phyloP scores from a whole-genome alignment of 2,888 invertebrate species.

The Parochlus steinenii region DNA sequence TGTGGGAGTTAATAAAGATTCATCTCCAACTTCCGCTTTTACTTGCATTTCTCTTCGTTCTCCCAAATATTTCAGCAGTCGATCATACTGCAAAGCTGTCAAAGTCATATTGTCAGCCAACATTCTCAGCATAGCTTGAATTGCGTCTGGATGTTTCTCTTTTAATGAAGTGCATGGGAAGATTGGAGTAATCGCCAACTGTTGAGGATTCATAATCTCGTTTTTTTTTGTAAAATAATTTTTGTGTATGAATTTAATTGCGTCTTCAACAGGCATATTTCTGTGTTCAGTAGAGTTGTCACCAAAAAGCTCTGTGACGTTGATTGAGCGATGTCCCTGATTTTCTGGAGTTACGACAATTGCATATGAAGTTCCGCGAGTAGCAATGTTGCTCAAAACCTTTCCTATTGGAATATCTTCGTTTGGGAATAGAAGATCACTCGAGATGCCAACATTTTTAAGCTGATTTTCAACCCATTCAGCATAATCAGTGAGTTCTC shows the following conservation, averaged over 20 bases:
- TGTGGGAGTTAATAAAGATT: slow-evolving; percentile 31
- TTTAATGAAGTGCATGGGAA: slow-evolving; percentile 22
- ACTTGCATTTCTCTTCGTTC: slow-evolving; percentile 57
- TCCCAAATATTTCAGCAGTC: slow-evolving; percentile 52
- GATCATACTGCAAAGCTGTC: slow-evolving; percentile 63
- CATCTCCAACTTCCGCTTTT: slow-evolving; percentile 57
- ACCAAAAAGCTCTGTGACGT: slow-evolving; percentile 68
- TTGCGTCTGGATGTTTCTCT: slow-evolving; percentile 43
- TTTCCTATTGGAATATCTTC: slow-evolving; percentile 69
- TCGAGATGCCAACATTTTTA: slow-evolving; percentile 59
- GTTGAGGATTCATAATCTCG: slow-evolving; percentile 22
- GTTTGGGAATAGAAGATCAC: slow-evolving; percentile 80
- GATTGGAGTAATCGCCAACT: slow-evolving; percentile 14
- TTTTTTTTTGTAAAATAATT: slow-evolving; percentile 48
- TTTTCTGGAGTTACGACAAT: slow-evolving; percentile 74
- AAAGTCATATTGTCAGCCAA: slow-evolving; percentile 66
- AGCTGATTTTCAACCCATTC: slow-evolving; percentile 72
- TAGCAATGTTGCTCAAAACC: slow-evolving; percentile 73
- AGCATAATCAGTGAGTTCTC: slow-evolving; percentile 64
- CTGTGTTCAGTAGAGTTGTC: slow-evolving; percentile 81
- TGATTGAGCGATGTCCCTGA: slow-evolving; percentile 70
- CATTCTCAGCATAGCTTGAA: slow-evolving; percentile 57
- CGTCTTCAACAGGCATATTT: slow-evolving; percentile 91
- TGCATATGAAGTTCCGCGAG: slow-evolving; percentile 77
- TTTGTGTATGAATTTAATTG: slow-evolving; percentile 56